A percentile compares a stretch with the other conserved stretches of the same genome.
Evolutionary conservation across 2,797 vertebrate species (phyloP).

Genomic region (Dromococcyx pavoninus): DNA sequence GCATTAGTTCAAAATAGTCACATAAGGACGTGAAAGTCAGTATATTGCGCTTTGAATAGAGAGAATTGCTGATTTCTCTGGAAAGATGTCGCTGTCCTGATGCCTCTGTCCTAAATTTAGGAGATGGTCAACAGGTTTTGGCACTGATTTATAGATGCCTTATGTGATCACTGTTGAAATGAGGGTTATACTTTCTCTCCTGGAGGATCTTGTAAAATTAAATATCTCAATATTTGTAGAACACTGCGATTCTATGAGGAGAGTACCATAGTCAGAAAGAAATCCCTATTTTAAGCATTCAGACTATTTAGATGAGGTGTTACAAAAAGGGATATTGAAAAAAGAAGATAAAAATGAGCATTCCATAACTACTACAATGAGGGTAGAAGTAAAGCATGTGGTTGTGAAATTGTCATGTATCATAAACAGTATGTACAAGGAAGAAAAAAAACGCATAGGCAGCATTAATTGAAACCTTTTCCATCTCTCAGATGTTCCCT

Average conservation of each 20-base stretch:
- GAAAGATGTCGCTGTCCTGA: background rate
- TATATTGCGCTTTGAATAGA: background rate
- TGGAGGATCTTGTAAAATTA: background rate
- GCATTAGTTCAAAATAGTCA: background rate
- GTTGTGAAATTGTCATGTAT: background rate
- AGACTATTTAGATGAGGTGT: background rate
- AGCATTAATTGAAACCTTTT: background rate
- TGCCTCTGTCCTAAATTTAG: background rate
- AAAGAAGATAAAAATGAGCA: background rate
- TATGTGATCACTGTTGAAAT: background rate
- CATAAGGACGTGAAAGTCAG: background rate
- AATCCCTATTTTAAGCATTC: background rate
- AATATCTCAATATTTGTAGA: background rate
- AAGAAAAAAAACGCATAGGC: background rate
- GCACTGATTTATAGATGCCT: background rate
- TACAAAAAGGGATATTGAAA: background rate
- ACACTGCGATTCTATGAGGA: background rate
- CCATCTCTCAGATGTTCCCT: background rate
- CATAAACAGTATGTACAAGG: background rate
- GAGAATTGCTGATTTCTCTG: background rate
- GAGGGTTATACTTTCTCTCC: background rate
- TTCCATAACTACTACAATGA: background rate
- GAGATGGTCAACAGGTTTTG: background rate
- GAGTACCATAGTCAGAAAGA: background rate
- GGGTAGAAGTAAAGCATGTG: background rate